phyloP scores from a whole-genome alignment of 2,113 vertebrate species.

The Uria aalge region DNA sequence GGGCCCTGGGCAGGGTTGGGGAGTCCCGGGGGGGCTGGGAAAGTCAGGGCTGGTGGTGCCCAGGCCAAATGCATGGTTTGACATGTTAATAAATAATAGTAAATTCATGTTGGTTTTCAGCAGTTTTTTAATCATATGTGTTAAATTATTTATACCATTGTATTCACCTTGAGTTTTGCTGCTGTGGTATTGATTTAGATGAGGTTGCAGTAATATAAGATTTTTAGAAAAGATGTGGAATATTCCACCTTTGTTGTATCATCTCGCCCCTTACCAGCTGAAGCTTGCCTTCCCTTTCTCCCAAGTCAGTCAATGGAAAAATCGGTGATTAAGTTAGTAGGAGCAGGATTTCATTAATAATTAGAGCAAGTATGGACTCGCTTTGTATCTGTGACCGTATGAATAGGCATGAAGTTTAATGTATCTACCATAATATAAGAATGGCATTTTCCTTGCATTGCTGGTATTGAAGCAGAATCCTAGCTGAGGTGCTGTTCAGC shows the following conservation, averaged over 20 bases:
- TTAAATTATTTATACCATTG: neutral
- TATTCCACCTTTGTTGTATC: neutral
- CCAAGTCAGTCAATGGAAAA: neutral
- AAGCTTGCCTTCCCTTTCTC: neutral
- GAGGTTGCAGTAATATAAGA: neutral
- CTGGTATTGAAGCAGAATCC: neutral
- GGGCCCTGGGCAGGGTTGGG: no score
- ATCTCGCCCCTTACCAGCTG: neutral
- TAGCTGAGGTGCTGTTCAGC: neutral
- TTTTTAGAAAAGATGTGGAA: neutral
- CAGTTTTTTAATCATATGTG: neutral
- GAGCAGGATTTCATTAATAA: neutral
- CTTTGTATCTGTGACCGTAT: neutral
- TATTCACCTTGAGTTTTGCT: neutral
- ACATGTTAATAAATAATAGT: neutral
- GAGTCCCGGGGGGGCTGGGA: accelerated
- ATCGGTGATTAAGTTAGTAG: neutral
- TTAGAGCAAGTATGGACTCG: neutral
- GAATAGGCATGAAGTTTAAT: neutral
- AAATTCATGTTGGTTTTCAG: neutral
- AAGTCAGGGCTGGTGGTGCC: neutral
- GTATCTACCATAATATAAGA: neutral
- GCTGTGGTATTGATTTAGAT: neutral
- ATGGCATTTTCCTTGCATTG: neutral
- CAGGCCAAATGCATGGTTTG: neutral